Base-by-base conservation (phyloP, 2,888 invertebrate species). In the Dolichopus griseipennis region DNA sequence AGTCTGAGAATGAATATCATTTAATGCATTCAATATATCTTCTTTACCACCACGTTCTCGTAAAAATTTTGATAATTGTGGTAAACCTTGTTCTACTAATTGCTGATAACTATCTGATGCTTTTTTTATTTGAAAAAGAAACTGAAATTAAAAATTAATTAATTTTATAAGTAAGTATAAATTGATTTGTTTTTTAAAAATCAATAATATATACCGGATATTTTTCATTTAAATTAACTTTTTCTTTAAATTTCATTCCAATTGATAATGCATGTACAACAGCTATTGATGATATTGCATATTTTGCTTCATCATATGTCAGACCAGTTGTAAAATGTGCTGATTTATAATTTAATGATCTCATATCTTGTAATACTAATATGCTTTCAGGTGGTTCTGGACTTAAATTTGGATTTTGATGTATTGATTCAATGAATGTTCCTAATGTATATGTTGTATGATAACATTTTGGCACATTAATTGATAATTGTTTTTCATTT, bases 81-180 rank as follows among this genome's bases (percentile, higher is more conserved):
- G 91, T 22, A 92, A 81, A 1, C 91, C 91, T 69, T 91, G 84
- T 75, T 91, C 88, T 5, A 92, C 89, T 34, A 92, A 83, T 69
- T 91, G 89, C 71, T 91, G 88, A 76, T 91, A 92, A 6, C 91
- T 91, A 72, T 91, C 90, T 0, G 91, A 90, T 0, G 91, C 91
- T 75, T 89, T 84, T 63, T 89, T 88, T 61, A 90, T 90, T 74
- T 91, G 90, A 75, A 92, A 91, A 20, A 92, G 83, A 76, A 91
- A 92, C 20, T 76, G 1, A 10, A n/a, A n/a, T n/a, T 27, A 27
- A 27, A 27, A 27, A 27, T 66, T 61, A 34, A 34, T 34, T 34
- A 34, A 7, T 34, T 7, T 34, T 34, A 34, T 34, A 5, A 34
- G 5, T 34, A 34, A 34, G 9, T 34, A 7, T 9, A 34, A 34